Evolutionary conservation across 2,113 vertebrate species (phyloP).

Genomic region (Arvicanthis niloticus): DNA sequence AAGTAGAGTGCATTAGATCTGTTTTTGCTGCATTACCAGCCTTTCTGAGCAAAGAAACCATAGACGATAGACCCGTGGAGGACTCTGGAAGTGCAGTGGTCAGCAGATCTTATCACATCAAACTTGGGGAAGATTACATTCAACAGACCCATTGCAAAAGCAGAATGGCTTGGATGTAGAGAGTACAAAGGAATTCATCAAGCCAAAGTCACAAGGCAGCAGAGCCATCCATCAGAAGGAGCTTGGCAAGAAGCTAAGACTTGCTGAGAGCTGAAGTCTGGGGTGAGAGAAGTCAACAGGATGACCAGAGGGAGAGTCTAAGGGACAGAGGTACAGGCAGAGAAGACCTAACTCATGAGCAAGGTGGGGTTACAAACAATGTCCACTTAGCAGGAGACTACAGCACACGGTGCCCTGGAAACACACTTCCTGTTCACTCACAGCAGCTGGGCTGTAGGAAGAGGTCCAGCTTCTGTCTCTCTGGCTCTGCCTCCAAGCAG

Average conservation of each 20-base stretch:
- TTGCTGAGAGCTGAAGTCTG: background rate
- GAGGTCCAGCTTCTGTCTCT: background rate
- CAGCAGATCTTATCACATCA: conserved; percentile 7
- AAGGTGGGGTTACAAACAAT: background rate
- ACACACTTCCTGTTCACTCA: conserved; percentile 10
- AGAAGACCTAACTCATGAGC: background rate
- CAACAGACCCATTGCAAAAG: background rate
- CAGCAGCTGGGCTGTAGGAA: background rate
- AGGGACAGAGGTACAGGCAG: too few species aligned
- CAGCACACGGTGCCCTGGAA: background rate
- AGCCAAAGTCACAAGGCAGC: background rate
- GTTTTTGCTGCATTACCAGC: background rate
- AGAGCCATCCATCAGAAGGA: background rate
- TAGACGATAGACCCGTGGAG: background rate
- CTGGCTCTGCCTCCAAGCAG: background rate
- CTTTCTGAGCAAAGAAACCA: background rate
- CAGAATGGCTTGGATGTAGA: background rate
- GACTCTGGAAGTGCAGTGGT: background rate
- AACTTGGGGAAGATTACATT: background rate
- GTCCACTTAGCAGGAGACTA: background rate
- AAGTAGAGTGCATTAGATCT: background rate
- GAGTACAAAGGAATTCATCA: background rate
- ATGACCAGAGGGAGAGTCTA: background rate
- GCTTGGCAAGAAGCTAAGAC: background rate
- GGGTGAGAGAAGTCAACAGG: background rate